Base-by-base conservation (phyloP, 2,888 invertebrate genomes). In the Nymphalis polychloros region DNA sequence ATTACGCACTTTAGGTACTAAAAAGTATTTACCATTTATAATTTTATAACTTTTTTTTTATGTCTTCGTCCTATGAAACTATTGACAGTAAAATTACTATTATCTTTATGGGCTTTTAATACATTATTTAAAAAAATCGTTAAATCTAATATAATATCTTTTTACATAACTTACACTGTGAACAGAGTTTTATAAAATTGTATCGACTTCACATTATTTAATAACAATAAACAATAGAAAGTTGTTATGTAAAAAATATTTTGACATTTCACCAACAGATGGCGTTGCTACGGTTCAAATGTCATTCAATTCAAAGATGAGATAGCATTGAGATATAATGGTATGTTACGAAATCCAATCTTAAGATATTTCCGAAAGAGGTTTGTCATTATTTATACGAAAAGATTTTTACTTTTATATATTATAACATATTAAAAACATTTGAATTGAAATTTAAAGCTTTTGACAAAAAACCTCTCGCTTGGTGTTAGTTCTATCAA, bases 161-260 rank as follows among this genome's bases (percentile, higher is more conserved):
- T n/a, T 6, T 8, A 23, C 13, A 3, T 23, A 59, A 13, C 13
- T 16, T 31, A 31, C 20, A 46, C 31, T 59, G 46, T 59, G 46
- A 59, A 46, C 5, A 35, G 10, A 35, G 19, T 27, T 35, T 61
- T 31, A 50, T 7, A 49, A 17, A 19, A 35, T 47, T 16, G 41
- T 17, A 55, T 31, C 27, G 8, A 16, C 17, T 55, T 16, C 47
- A 19, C 13, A 59, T 55, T 64, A 65, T 68, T 52, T 60, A 63
- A 62, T 49, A 69, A 73, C 64, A 73, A 73, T 72, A 76, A 78
- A 82, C 81, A 82, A 84, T 83, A 82, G 84, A 84, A 84, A 84
- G 84, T 73, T 52, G 71, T 81, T 81, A 82, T 78, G 78, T 76
- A 79, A 79, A 67, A 31, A 55, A 27, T 31, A 31, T 55, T 16